Evolutionary conservation across 1,140 invertebrate genomes (phyloP), one percentile per base, ranked within the genome.

Genomic region (Macrobrachium nipponense): DNA sequence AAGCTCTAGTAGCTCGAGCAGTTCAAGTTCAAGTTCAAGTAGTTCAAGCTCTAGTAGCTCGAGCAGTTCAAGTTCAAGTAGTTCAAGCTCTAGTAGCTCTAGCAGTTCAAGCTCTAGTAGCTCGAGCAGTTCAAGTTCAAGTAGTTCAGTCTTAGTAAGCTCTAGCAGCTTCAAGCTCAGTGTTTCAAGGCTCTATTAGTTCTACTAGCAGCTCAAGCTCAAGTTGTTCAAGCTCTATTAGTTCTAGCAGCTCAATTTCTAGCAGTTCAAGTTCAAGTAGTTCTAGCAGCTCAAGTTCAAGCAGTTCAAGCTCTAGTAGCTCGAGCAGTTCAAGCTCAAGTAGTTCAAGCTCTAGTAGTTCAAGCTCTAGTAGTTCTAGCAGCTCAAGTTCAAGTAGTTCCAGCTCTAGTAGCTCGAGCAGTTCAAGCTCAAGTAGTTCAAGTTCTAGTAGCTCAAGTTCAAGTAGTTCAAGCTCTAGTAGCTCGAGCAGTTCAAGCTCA

Each of bases 11-110:
- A 36, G 72, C 7, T 75, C 62, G 5, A 66, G 62, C 20, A 66
- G 62, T 14, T 66, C 18, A 66, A 70, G 66, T 70, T 20, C 66
- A 7, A 70, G 17, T 23, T 70, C 66, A 3, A 68, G n/a, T 10
- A 81, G 79, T 23, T 70, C 61, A 15, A 81, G 62, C n/a, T 81
- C 43, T 20, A 72, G 79, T 70, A n/a, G n/a, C n/a, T n/a, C n/a
- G n/a, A n/a, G n/a, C n/a, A n/a, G n/a, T n/a, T n/a, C n/a, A n/a
- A n/a, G n/a, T n/a, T n/a, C n/a, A n/a, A n/a, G n/a, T n/a, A n/a
- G 64, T 70, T 70, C 44, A 5, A 43, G 80, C 18, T 79, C n/a
- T n/a, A n/a, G n/a, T n/a, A n/a, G n/a, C n/a, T n/a, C 51, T 23
- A 51, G 51, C 58, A 61, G 58, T 7, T 60, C 60, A n/a, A n/a